Conservation (phyloP, 2,888 invertebrate species). For the Dysmachus trigonus region DNA sequence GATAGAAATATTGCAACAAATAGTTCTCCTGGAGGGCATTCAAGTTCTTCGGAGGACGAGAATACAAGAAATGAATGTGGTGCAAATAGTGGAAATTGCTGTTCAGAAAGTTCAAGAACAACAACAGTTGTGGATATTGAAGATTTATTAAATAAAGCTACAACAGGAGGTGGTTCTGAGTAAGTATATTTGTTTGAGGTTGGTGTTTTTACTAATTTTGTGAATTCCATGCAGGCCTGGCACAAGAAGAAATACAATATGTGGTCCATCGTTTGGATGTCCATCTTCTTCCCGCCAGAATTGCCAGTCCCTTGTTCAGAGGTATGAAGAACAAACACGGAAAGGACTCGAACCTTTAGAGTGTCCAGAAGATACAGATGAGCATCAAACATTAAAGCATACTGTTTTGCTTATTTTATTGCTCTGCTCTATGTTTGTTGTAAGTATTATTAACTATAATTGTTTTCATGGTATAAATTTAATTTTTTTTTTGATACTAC, state of each 20-base stretch:
- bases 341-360: conserved; percentile 67
- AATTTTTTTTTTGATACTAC: too few species aligned
- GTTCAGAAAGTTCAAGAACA: conserved; percentile 55
- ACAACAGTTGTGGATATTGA: conserved; percentile 72
- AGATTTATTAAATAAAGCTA: conserved; percentile 66
- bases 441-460: conserved; percentile 70
- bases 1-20: conserved; percentile 51
- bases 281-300: conserved; percentile 65
- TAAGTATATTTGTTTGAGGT: neutral
- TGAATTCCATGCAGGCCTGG: neutral
- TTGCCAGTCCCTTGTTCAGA: conserved; percentile 66
- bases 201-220: neutral
- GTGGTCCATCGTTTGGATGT: conserved; percentile 67
- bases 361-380: conserved; percentile 67
- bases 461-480: too few species aligned
- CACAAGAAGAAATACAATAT: conserved; percentile 55
- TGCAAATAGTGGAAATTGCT: conserved; percentile 59
- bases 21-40: conserved; percentile 3
- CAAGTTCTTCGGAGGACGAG: conserved; percentile 61
- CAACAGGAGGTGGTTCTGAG: conserved; percentile 33
- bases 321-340: conserved; percentile 67
- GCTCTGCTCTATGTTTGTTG: conserved; percentile 88
- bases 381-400: conserved; percentile 81
- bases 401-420: conserved; percentile 82
- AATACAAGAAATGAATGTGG: conserved; percentile 56